Evolutionary conservation across 1,140 invertebrate genomes (phyloP), one percentile per base, ranked within the genome.

Genomic region (Aphidius gifuensis): DNA sequence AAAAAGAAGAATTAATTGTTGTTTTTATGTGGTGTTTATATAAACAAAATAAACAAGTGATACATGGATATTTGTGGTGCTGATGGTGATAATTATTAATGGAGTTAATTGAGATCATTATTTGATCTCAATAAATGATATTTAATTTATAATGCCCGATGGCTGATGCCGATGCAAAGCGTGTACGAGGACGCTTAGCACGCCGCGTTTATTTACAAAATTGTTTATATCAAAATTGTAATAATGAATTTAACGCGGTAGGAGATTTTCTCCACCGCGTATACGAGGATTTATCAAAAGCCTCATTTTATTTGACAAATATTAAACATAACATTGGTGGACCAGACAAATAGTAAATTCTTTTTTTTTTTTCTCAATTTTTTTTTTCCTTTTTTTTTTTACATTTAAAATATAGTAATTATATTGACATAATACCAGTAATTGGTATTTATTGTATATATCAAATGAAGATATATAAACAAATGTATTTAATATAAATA

Each of bases 291-390:
- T 32, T 32, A 32, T 3, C 2, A 32, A 32, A 32, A 32, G 4
- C 53, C 39, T 55, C 53, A 55, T 39, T 38, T 53, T 42, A 32
- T 53, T 53, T 40, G 44, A 55, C 2, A 55, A 55, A n/a, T 42
- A 42, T 55, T n/a, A 42, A 16, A 38, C 43, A 69, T 82, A 78
- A 83, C 83, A 94, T 93, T 91, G 90, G 92, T 83, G 94, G 96
- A 88, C 92, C 23, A 32, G 23, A 32, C 4, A 32, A 32, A 32
- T 32, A 32, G 23, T 32, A 32, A 32, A 32, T 32, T 32, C 2
- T 32, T 32, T 3, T 32, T 32, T 3, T 32, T 32, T 32, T 32
- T 32, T 32, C 16, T 32, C 23, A 32, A 1, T 32, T 32, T 32
- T 32, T 32, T 32, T 32, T 32, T 32, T 32, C 4, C 4, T 32